These are phyloP conservation scores for Poecilia picta DNA, from an alignment of 2,797 vertebrate genomes.

Conservation along the genomic window DNA sequence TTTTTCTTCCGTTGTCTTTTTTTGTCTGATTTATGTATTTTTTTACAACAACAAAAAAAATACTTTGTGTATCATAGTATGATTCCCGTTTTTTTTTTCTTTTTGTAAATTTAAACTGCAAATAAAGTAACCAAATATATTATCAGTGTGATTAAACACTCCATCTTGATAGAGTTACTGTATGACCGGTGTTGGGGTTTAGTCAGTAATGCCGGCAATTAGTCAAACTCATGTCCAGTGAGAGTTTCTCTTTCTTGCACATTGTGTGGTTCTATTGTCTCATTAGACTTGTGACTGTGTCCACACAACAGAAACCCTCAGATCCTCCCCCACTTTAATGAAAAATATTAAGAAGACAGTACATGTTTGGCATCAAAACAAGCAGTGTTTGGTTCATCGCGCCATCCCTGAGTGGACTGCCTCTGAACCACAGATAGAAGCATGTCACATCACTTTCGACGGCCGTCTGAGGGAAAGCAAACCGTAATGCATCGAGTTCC, in stretches of 20 bases:
- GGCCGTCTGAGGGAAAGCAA: neutral
- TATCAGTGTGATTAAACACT: neutral
- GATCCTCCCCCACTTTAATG: neutral
- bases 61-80: neutral
- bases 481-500: neutral
- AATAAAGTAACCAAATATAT: neutral
- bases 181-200: neutral
- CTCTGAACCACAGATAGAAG: neutral
- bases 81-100: neutral
- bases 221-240: neutral
- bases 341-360: neutral
- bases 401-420: neutral
- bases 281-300: neutral
- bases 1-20: slow-evolving; percentile 2
- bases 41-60: neutral
- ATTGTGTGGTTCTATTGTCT: no score
- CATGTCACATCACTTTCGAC: neutral
- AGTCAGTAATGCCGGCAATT: neutral
- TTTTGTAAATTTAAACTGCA: neutral
- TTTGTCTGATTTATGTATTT: neutral
- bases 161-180: no score
- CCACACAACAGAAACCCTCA: neutral
- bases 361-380: neutral
- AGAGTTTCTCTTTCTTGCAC: no score
- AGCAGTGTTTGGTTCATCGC: neutral